Conservation (phyloP, 2,888 invertebrate genomes). For the Graphium colonna region DNA sequence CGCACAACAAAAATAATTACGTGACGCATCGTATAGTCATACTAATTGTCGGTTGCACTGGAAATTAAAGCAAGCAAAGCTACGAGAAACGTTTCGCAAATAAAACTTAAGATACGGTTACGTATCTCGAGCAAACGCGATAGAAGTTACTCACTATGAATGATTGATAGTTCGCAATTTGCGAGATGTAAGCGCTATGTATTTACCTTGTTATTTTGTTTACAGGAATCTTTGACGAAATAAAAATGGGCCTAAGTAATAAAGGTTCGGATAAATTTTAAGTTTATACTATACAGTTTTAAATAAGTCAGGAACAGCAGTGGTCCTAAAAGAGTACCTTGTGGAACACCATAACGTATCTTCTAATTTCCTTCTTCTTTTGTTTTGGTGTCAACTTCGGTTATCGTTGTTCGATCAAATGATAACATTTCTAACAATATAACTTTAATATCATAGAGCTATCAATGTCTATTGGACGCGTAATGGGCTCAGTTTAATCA, state of each 20-base stretch:
- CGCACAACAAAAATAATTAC: conserved; percentile 54
- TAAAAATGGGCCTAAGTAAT: too few relatives aligned
- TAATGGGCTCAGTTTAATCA: conserved; percentile 11
- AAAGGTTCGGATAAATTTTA: too few relatives aligned
- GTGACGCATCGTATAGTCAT: conserved; percentile 57
- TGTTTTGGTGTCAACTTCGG: too few relatives aligned
- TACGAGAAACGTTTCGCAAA: conserved; percentile 16
- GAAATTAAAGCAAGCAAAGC: conserved; percentile 32
- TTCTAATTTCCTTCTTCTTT: too few relatives aligned
- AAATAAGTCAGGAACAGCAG: too few relatives aligned
- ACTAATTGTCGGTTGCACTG: conserved; percentile 44
- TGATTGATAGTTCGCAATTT: conserved; percentile 7
- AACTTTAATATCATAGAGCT: neutral
- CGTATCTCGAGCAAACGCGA: neutral
- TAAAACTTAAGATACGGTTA: conserved; percentile 9
- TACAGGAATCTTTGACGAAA: neutral
- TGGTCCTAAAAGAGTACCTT: too few relatives aligned
- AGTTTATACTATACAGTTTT: too few relatives aligned
- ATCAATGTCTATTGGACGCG: neutral
- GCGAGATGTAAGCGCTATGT: neutral
- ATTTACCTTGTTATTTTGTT: neutral
- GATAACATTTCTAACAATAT: neutral
- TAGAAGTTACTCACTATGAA: conserved; percentile 4
- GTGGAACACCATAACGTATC: too few relatives aligned
- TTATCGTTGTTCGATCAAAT: too few relatives aligned